Percentiles rank a stretch among this genome's conserved stretches.
Evolutionary conservation across 2,113 vertebrate species (phyloP).

Genomic region (Anguilla rostrata): DNA sequence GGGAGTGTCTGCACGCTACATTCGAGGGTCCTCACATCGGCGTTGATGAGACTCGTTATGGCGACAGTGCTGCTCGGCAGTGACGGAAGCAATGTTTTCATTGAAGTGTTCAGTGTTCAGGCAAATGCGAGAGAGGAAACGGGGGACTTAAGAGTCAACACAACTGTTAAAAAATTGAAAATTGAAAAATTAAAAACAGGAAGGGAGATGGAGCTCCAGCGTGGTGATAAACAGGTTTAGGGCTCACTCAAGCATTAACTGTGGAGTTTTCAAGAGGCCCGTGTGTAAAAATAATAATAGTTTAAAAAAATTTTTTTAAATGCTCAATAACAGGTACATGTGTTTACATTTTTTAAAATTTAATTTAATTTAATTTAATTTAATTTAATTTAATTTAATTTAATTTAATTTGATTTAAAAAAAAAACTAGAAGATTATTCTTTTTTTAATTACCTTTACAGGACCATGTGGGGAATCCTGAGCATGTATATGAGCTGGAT

Average conservation of each 20-base stretch:
- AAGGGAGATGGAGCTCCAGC: too few species aligned
- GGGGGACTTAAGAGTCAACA: too few species aligned
- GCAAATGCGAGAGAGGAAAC: background rate
- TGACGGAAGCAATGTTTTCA: background rate
- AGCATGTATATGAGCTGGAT: background rate
- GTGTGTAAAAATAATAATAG: too few species aligned
- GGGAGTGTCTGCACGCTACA: background rate
- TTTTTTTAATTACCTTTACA: too few species aligned
- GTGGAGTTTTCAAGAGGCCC: background rate
- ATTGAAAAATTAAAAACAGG: too few species aligned
- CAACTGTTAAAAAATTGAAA: too few species aligned
- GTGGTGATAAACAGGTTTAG: background rate
- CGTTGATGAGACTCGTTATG: background rate
- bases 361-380: too few species aligned
- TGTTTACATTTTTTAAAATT: too few species aligned
- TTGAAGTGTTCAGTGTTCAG: background rate
- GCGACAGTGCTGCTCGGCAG: background rate
- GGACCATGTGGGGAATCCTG: background rate
- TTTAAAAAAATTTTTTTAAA: background rate
- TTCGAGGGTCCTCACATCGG: background rate
- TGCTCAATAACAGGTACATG: background rate
- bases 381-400: too few species aligned
- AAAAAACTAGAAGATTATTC: too few species aligned
- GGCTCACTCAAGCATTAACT: background rate
- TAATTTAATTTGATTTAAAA: too few species aligned